These are phyloP conservation scores for Phaenicophaeus curvirostris DNA, from an alignment of 2,797 vertebrate species.

Conservation along the genomic window DNA sequence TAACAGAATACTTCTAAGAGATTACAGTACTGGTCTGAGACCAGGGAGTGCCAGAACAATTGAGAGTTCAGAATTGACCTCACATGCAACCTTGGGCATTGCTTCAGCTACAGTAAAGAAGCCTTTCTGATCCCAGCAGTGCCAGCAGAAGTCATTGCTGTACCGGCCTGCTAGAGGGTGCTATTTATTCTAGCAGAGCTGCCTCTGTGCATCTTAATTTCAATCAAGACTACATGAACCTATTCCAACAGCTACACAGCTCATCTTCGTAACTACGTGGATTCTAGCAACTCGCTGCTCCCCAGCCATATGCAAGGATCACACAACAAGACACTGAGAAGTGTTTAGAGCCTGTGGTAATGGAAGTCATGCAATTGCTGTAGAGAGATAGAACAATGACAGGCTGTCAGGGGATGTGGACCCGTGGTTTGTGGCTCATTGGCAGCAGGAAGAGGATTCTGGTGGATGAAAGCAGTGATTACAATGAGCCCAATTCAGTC, in stretches of 20 bases:
- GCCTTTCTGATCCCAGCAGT: not conserved
- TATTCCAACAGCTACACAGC: not conserved
- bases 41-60: fast-evolving
- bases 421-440: not conserved
- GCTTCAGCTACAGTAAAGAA: not conserved
- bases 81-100: not conserved
- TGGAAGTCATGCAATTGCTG: not conserved
- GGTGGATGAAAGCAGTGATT: not conserved
- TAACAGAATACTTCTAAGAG: not conserved
- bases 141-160: not conserved
- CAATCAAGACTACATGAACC: not conserved
- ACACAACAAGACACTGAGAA: not conserved
- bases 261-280: not conserved
- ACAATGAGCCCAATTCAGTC: not conserved
- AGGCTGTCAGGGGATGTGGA: not conserved
- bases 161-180: not conserved
- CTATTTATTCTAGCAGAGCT: not conserved
- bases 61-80: not conserved
- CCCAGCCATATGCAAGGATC: not conserved
- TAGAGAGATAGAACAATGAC: not conserved
- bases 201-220: not conserved
- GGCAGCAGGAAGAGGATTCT: not conserved
- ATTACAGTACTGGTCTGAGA: not conserved
- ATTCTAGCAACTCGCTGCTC: not conserved
- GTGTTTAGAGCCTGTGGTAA: not conserved